phyloP scores from a whole-genome alignment of 2,797 vertebrate genomes.

The Spea hammondii region DNA sequence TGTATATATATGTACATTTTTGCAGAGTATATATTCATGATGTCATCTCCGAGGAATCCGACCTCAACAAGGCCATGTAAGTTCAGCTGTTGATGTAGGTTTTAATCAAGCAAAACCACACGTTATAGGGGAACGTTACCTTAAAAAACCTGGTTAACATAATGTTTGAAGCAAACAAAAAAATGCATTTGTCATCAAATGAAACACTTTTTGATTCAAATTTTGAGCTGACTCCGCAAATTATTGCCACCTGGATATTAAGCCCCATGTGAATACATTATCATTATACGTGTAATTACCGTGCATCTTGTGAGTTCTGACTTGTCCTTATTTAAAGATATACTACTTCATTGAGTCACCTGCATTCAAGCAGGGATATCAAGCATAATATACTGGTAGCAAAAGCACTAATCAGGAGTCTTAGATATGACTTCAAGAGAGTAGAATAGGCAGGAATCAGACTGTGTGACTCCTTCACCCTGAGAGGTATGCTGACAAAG shows the following conservation, averaged over 20 bases:
- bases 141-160: slow-evolving; percentile 21
- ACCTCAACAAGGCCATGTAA: slow-evolving; percentile 3
- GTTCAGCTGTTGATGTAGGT: slow-evolving; percentile 19
- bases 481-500: no score
- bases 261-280: neutral
- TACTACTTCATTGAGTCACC: no score
- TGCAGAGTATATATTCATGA: slow-evolving; percentile 7
- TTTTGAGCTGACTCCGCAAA: neutral
- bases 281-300: neutral
- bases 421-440: no score
- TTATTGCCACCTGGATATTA: neutral
- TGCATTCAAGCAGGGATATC: no score
- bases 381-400: no score
- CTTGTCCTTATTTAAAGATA: no score
- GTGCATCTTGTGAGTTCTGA: neutral
- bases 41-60: slow-evolving; percentile 25
- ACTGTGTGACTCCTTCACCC: no score
- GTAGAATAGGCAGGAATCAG: no score
- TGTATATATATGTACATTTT: neutral
- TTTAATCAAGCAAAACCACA: neutral
- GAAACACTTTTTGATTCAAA: neutral
- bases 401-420: no score
- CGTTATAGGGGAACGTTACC: slow-evolving; percentile 8
- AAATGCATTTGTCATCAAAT: slow-evolving; percentile 1
- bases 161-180: neutral